Evolutionary conservation across 2,797 vertebrate species (phyloP).

Genomic region (Paramormyrops hopkinsi): DNA sequence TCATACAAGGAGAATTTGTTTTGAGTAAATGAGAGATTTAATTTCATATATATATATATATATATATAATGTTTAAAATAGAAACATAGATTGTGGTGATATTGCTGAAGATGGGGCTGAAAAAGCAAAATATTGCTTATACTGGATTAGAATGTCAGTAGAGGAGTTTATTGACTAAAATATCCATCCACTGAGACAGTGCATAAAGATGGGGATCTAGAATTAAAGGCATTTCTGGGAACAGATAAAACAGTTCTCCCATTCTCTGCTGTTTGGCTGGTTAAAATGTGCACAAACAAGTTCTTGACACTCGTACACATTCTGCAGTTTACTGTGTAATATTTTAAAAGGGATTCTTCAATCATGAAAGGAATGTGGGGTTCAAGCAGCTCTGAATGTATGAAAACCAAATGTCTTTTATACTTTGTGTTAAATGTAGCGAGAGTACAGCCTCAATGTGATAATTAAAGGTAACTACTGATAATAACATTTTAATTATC

Average conservation of each 20-base stretch:
- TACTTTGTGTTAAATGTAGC: background rate
- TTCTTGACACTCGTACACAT: background rate
- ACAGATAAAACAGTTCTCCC: background rate
- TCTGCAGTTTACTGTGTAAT: background rate
- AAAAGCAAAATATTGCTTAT: background rate
- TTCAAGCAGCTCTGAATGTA: background rate
- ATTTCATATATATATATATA: background rate
- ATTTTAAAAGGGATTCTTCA: background rate
- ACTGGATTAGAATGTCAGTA: background rate
- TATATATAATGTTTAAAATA: background rate
- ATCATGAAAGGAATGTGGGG: background rate
- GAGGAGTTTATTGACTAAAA: background rate
- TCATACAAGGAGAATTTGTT: background rate
- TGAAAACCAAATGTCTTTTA: background rate
- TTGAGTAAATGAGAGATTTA: background rate
- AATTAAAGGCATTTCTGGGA: background rate
- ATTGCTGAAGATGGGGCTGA: background rate
- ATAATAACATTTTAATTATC: background rate
- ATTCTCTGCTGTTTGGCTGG: background rate
- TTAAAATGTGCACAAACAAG: background rate
- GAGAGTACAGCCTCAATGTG: background rate
- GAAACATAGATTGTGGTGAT: background rate
- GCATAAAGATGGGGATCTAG: background rate
- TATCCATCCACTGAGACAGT: background rate
- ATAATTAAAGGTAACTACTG: slow-evolving; percentile 1